Evolutionary conservation across 2,113 vertebrate species (phyloP).

Genomic region (Choloepus hoffmanni): DNA sequence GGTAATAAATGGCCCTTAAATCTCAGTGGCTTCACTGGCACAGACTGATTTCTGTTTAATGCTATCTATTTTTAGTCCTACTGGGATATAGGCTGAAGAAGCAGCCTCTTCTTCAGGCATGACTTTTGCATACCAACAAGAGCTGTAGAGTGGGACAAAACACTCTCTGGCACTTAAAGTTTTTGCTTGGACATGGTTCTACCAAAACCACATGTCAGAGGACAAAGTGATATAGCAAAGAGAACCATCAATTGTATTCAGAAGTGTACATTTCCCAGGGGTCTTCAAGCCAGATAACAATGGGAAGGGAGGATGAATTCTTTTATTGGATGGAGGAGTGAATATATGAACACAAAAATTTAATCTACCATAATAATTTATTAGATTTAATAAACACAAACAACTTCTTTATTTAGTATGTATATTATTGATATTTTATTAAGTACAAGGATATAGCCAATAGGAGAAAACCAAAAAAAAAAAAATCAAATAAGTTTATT

Average conservation of each 20-base stretch:
- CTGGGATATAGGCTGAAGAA: not conserved
- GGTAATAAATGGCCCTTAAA: not conserved
- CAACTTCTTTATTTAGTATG: not conserved
- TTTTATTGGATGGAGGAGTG: not conserved
- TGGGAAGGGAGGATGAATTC: not conserved
- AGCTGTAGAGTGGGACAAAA: not conserved
- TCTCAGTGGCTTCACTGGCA: not conserved
- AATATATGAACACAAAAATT: not conserved
- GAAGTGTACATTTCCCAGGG: not conserved
- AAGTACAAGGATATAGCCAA: not conserved
- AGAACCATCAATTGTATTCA: not conserved
- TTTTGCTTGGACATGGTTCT: not conserved
- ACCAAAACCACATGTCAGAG: not conserved
- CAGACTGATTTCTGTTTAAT: not conserved
- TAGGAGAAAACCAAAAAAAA: not conserved
- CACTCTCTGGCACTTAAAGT: not conserved
- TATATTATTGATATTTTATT: not conserved
- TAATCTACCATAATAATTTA: not conserved
- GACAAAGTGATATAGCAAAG: not conserved
- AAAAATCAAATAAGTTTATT: not conserved
- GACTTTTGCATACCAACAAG: not conserved
- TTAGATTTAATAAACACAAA: not conserved
- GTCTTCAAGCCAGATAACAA: not conserved
- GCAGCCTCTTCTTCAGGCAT: not conserved
- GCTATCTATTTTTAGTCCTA: not conserved